phyloP scores from a whole-genome alignment of 2,888 invertebrate genomes.

The Lottia scabra region DNA sequence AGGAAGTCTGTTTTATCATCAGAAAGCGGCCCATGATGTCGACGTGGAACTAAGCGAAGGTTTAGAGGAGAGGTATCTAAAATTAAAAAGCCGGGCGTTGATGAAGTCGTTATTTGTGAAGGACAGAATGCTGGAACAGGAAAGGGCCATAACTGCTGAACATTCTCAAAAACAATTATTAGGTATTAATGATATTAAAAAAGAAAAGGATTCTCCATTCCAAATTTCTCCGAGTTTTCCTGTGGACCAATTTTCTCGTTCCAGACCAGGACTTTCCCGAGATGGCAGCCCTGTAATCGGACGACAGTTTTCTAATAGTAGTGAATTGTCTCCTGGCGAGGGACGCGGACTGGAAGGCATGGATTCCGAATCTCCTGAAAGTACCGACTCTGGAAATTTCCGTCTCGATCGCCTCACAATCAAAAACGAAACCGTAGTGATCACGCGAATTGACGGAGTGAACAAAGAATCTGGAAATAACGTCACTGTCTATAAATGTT shows the following conservation, averaged over 20 bases:
- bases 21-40: slow-evolving; percentile 59
- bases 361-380: background rate
- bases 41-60: slow-evolving; percentile 63
- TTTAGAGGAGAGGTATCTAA: slow-evolving; percentile 57
- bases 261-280: background rate
- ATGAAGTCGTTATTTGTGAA: slow-evolving; percentile 31
- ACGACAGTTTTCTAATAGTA: slow-evolving; percentile 19
- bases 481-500: slow-evolving; percentile 65
- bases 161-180: background rate
- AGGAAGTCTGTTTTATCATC: slow-evolving; percentile 63
- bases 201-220: background rate
- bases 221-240: background rate
- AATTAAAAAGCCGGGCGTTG: slow-evolving; percentile 48
- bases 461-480: slow-evolving; percentile 53
- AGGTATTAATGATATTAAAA: background rate
- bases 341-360: slow-evolving; percentile 1
- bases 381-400: background rate
- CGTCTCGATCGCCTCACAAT: background rate
- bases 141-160: slow-evolving; percentile 11
- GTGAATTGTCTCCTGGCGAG: slow-evolving; percentile 19
- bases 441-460: slow-evolving; percentile 62
- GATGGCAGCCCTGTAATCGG: slow-evolving; percentile 13
- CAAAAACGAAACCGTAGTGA: slow-evolving; percentile 33
- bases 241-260: background rate
- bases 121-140: slow-evolving; percentile 14